Evolutionary conservation across 2,113 vertebrate genomes (phyloP).

Genomic region (Crotalus helleri): DNA sequence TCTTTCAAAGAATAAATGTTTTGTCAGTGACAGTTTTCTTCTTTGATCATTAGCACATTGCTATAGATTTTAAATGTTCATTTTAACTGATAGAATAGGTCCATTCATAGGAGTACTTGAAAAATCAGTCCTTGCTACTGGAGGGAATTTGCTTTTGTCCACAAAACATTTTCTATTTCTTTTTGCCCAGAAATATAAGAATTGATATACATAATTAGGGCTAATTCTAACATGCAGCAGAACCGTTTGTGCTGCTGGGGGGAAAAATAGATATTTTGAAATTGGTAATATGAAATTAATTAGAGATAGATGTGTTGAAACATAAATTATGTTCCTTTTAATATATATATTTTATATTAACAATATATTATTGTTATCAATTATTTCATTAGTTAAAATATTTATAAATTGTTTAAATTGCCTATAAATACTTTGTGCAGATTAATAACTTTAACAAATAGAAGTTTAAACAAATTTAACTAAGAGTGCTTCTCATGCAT

Average conservation of each 20-base stretch:
- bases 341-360: neutral
- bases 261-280: neutral
- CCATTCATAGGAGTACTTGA: neutral
- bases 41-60: neutral
- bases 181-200: neutral
- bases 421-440: neutral
- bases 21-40: neutral
- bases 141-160: neutral
- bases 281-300: neutral
- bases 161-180: neutral
- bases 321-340: neutral
- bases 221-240: neutral
- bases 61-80: neutral
- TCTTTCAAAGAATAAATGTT: slow-evolving; percentile 16
- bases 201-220: neutral
- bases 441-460: neutral
- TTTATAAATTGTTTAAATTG: neutral
- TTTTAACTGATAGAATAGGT: neutral
- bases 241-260: neutral
- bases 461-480: neutral
- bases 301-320: neutral
- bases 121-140: neutral
- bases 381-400: neutral
- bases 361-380: neutral
- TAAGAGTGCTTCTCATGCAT: neutral